phyloP scores from a whole-genome alignment of 2,888 invertebrate genomes.

The Stramonita haemastoma region DNA sequence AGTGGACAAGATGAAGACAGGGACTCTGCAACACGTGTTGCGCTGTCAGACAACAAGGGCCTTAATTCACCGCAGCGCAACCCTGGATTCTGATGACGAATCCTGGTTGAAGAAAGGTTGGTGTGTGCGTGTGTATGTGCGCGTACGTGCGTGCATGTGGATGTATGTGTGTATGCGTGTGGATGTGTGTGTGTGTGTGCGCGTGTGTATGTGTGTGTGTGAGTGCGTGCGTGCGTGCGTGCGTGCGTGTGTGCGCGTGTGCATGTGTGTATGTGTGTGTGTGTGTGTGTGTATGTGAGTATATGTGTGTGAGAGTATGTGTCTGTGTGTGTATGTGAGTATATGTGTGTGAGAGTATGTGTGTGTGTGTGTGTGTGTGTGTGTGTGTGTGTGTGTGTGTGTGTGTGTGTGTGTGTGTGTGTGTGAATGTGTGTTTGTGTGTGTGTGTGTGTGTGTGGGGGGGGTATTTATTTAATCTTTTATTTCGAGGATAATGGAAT shows the following conservation, averaged over 20 bases:
- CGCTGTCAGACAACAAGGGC: constrained; percentile 40
- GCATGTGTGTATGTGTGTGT: neutral
- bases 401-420: neutral
- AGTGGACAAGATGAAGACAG: neutral
- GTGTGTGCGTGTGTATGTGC: neutral
- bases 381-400: neutral
- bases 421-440: too few species aligned
- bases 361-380: neutral
- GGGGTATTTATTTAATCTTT: too few species aligned
- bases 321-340: neutral
- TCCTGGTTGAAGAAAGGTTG: constrained; percentile 18
- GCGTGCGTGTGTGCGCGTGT: neutral
- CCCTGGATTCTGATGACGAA: constrained; percentile 33
- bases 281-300: constrained; percentile 9
- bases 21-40: neutral
- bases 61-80: constrained; percentile 27
- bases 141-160: constrained; percentile 6
- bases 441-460: neutral
- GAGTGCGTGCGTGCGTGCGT: neutral
- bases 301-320: constrained; percentile 15
- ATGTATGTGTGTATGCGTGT: constrained; percentile 20
- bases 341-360: constrained; percentile 4
- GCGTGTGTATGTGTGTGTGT: neutral
- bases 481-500: too few species aligned
- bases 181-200: constrained; percentile 5